These are phyloP conservation scores for Entelurus aequoreus DNA, from an alignment of 2,113 vertebrate species.

Conservation along the genomic window DNA sequence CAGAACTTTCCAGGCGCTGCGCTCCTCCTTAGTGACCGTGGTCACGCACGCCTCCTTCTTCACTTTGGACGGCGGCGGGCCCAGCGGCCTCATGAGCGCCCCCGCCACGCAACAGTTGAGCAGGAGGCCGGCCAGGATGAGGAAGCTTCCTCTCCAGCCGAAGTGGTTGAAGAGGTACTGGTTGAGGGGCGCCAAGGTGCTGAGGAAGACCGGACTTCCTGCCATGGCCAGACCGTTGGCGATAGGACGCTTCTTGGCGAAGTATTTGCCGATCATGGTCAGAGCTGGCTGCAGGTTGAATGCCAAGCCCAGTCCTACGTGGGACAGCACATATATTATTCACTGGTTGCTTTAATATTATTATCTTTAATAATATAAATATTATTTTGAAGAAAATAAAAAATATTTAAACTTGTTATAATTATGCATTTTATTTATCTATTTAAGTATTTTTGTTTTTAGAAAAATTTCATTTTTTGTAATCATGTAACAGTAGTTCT, in stretches of 20 bases:
- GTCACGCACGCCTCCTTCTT: conserved; percentile 65
- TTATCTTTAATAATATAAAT: too few relatives aligned
- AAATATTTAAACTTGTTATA: too few relatives aligned
- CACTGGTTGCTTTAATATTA: too few relatives aligned
- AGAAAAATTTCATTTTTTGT: too few relatives aligned
- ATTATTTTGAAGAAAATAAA: too few relatives aligned
- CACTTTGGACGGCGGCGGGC: conserved; percentile 32
- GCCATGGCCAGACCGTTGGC: conserved; percentile 96
- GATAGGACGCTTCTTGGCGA: conserved; percentile 88
- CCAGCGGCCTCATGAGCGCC: conserved; percentile 88
- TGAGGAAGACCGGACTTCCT: conserved; percentile 95
- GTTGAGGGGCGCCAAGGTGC: conserved; percentile 91
- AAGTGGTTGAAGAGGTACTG: conserved; percentile 90
- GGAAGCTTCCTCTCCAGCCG: conserved; percentile 96
- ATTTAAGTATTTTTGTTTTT: too few relatives aligned
- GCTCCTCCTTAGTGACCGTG: conserved; percentile 51
- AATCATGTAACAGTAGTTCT: too few relatives aligned
- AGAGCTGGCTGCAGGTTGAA: conserved; percentile 96
- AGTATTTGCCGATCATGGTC: conserved; percentile 96
- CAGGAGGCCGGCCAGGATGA: conserved; percentile 87
- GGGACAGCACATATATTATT: not conserved
- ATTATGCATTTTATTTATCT: too few relatives aligned
- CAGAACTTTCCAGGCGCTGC: conserved; percentile 67
- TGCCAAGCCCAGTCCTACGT: conserved; percentile 87
- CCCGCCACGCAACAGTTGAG: conserved; percentile 93